phyloP scores from a whole-genome alignment of 2,888 invertebrate species.

The Parapristionchus giblindavisi region DNA sequence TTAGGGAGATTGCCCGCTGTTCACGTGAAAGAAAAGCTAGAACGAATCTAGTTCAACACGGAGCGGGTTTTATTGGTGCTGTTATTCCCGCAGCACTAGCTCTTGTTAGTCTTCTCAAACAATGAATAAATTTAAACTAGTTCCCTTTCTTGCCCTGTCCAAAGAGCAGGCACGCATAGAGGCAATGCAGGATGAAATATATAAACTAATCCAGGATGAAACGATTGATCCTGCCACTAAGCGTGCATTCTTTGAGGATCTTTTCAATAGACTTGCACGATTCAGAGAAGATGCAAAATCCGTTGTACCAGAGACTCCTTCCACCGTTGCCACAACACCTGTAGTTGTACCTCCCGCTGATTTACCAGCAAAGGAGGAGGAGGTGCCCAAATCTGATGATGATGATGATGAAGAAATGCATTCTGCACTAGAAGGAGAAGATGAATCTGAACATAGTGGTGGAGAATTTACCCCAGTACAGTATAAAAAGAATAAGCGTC shows the following conservation, averaged over 20 bases:
- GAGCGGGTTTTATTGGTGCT: background rate
- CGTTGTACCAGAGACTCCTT: too few species aligned
- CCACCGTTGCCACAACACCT: too few species aligned
- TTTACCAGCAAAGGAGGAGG: too few species aligned
- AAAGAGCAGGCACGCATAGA: background rate
- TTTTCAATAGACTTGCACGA: background rate
- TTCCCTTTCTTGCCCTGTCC: background rate
- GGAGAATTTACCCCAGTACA: too few species aligned
- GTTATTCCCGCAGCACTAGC: slow-evolving; percentile 1
- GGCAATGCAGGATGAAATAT: slow-evolving; percentile 5
- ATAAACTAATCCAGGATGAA: background rate
- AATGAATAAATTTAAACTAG: background rate
- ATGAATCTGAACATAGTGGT: too few species aligned
- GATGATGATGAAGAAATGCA: too few species aligned
- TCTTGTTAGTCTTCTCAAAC: background rate
- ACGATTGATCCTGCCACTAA: background rate
- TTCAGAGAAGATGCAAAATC: slow-evolving; percentile 5
- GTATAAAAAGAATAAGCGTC: too few species aligned
- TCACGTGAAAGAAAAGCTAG: slow-evolving; percentile 8
- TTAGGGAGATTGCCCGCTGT: slow-evolving; percentile 2
- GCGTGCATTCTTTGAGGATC: background rate
- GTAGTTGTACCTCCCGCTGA: too few species aligned
- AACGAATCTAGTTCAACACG: background rate
- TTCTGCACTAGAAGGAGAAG: too few species aligned
- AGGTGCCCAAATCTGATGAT: too few species aligned